phyloP scores from a whole-genome alignment of 2,888 invertebrate species.

The Orthosia gracilis region DNA sequence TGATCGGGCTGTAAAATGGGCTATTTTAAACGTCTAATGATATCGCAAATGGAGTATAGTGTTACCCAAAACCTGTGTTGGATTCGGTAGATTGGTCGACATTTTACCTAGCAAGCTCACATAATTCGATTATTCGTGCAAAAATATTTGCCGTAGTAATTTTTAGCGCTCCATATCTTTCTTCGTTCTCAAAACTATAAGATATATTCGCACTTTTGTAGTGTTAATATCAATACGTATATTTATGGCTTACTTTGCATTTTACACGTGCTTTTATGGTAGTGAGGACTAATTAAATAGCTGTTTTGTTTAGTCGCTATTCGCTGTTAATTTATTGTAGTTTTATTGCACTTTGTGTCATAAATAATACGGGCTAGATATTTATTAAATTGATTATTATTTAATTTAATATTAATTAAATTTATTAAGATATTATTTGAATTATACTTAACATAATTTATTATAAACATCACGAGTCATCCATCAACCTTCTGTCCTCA shows the following conservation, averaged over 20 bases:
- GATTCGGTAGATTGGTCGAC: too few species aligned
- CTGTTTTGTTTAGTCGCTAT: conserved; percentile 39
- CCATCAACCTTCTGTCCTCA: too few species aligned
- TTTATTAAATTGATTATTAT: neutral
- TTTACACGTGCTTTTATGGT: conserved; percentile 46
- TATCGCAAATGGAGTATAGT: too few species aligned
- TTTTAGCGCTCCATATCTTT: conserved; percentile 20
- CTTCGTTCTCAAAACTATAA: conserved; percentile 16
- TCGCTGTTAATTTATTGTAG: conserved; percentile 29
- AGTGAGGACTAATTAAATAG: conserved; percentile 35
- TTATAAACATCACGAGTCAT: too few species aligned
- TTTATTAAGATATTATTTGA: neutral
- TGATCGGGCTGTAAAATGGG: too few species aligned
- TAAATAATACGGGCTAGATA: conserved; percentile 6
- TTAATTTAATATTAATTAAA: neutral
- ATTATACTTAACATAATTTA: neutral
- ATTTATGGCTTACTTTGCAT: conserved; percentile 51
- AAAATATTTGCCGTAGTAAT: neutral
- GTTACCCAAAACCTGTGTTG: too few species aligned
- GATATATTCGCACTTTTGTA: conserved; percentile 22
- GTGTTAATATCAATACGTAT: conserved; percentile 25
- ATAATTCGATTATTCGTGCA: neutral
- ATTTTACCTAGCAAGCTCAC: too few species aligned
- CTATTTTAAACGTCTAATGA: too few species aligned
- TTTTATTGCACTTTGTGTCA: conserved; percentile 16